These are phyloP conservation scores for Turdus rufiventris DNA, from an alignment of 2,113 vertebrate genomes.

Conservation along the genomic window DNA sequence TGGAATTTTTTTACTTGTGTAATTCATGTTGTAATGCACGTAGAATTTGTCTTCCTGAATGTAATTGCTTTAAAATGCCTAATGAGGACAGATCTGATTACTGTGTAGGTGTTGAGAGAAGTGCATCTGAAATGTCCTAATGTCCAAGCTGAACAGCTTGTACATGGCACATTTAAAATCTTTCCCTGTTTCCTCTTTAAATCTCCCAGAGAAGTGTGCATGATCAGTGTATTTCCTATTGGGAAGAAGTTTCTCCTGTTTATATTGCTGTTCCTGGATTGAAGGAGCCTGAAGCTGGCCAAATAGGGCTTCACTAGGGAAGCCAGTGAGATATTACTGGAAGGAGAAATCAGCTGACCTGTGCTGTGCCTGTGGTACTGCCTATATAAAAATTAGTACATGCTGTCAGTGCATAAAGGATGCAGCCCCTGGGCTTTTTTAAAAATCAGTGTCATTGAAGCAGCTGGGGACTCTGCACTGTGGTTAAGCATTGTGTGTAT, in stretches of 20 bases:
- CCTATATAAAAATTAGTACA: not conserved
- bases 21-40: not conserved
- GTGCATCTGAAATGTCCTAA: not conserved
- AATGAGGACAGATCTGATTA: not conserved
- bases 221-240: not conserved
- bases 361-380: not conserved
- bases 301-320: not conserved
- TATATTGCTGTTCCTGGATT: not conserved
- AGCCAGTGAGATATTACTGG: not conserved
- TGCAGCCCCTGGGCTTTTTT: not conserved
- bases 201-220: not conserved
- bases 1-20: not conserved
- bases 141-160: not conserved
- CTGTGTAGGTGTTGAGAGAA: not conserved
- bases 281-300: not conserved
- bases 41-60: not conserved
- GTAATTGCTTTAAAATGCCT: not conserved
- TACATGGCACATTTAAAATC: rapidly evolving
- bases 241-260: not conserved
- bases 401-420: not conserved
- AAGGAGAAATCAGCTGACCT: not conserved
- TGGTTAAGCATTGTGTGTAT: not conserved
- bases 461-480: not conserved
- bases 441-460: not conserved
- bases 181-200: not conserved